phyloP scores from a whole-genome alignment of 2,113 vertebrate genomes.

The Deroptyus accipitrinus region DNA sequence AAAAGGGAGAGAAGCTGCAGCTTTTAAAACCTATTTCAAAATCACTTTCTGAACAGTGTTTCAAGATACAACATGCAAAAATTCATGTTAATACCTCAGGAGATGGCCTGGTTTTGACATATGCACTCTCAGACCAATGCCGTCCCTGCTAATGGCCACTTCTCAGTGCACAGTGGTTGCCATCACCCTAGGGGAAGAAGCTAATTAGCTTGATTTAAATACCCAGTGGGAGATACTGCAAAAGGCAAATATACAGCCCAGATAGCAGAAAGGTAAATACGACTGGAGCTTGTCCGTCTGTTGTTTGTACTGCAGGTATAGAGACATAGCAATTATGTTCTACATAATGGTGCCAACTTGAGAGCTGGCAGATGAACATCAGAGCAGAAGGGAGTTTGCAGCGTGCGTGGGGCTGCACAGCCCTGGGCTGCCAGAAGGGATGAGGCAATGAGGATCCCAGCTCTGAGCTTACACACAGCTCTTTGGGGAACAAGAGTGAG shows the following conservation, averaged over 20 bases:
- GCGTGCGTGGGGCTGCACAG: not conserved
- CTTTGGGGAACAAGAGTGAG: rapidly evolving
- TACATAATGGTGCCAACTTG: not conserved
- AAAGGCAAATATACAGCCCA: not conserved
- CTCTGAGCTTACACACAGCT: not conserved
- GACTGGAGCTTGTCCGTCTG: not conserved
- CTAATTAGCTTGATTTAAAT: not conserved
- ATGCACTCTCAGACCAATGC: not conserved
- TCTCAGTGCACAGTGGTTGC: not conserved
- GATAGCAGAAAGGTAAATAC: not conserved
- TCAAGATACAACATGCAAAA: not conserved
- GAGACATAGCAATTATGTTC: not conserved
- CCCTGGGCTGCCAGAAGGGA: not conserved
- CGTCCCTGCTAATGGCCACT: not conserved
- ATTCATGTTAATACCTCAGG: not conserved
- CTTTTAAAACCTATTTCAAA: not conserved
- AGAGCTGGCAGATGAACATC: not conserved
- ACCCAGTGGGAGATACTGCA: not conserved
- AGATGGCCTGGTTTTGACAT: not conserved
- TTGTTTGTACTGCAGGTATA: not conserved
- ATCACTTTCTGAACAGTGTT: not conserved
- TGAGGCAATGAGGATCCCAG: not conserved
- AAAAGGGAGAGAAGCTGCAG: not conserved
- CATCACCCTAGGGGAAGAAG: not conserved
- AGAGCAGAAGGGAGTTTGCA: not conserved